These are phyloP conservation scores for Loriculus beryllinus DNA, from an alignment of 2,797 vertebrate genomes.

Conservation along the genomic window DNA sequence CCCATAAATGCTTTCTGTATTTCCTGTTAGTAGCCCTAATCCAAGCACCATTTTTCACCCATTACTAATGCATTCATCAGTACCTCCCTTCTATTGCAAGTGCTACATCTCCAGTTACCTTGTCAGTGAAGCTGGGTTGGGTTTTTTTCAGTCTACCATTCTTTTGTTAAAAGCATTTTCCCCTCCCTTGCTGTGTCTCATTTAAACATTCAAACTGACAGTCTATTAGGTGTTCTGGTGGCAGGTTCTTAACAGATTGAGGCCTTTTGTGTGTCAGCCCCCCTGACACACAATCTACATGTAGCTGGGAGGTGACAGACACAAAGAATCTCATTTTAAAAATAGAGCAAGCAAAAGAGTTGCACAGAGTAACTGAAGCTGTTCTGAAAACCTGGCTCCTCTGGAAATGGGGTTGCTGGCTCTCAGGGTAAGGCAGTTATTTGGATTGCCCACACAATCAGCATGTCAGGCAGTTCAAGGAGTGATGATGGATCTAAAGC, in stretches of 20 bases:
- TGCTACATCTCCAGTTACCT: background rate
- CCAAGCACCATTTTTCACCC: background rate
- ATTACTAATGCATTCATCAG: background rate
- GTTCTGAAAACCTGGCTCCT: background rate
- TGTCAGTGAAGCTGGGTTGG: background rate
- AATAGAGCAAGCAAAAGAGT: background rate
- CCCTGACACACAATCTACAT: constrained; percentile 53
- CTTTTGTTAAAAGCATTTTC: constrained; percentile 31
- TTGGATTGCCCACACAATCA: background rate
- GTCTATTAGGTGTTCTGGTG: constrained; percentile 58
- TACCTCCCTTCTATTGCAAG: background rate
- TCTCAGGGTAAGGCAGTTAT: background rate
- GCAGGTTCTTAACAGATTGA: constrained; percentile 52
- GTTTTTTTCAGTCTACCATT: background rate
- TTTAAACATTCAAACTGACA: constrained; percentile 60
- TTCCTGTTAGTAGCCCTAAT: background rate
- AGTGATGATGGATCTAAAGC: background rate
- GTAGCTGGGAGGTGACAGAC: constrained; percentile 33
- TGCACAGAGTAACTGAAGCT: background rate
- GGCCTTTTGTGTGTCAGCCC: constrained; percentile 47
- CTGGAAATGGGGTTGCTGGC: background rate
- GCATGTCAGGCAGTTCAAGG: background rate
- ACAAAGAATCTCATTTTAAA: constrained; percentile 20
- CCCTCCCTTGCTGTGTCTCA: constrained; percentile 5
- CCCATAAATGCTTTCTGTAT: background rate